These are phyloP conservation scores for Mastacembelus armatus DNA, from an alignment of 2,797 vertebrate genomes.

Conservation along the genomic window DNA sequence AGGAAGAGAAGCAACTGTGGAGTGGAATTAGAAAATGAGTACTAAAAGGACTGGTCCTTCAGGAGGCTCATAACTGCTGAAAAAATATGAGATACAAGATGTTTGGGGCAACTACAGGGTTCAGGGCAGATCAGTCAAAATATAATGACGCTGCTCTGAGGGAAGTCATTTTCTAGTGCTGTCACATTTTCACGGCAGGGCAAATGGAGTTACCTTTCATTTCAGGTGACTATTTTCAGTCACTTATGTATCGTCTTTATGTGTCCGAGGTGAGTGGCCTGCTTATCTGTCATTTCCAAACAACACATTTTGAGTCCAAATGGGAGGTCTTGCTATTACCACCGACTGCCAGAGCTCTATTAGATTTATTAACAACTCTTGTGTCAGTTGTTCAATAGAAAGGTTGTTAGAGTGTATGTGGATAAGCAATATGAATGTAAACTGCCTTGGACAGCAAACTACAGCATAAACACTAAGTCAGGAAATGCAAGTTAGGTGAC, in stretches of 20 bases:
- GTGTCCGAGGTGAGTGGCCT: conserved; percentile 10
- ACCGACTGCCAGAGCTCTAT: not conserved
- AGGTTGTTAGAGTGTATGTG: too few relatives aligned
- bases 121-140: conserved; percentile 39
- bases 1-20: conserved; percentile 3
- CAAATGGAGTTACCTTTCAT: conserved; percentile 6
- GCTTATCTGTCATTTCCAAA: not conserved
- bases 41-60: conserved; percentile 15
- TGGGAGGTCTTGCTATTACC: conserved; percentile 2
- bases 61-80: conserved; percentile 24
- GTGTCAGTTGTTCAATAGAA: too few relatives aligned
- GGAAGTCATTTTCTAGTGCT: conserved; percentile 12
- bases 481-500: too few relatives aligned
- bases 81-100: conserved; percentile 27
- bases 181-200: conserved; percentile 23
- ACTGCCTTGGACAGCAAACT: not conserved
- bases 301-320: not conserved
- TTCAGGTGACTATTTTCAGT: conserved; percentile 28
- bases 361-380: too few relatives aligned
- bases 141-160: conserved; percentile 26
- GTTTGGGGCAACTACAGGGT: conserved; percentile 23
- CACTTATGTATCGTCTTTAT: conserved; percentile 30
- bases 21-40: conserved; percentile 23
- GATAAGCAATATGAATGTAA: not conserved
- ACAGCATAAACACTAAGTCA: too few relatives aligned